Evolutionary conservation across 2,113 vertebrate genomes (phyloP).

Genomic region (Athene cunicularia): DNA sequence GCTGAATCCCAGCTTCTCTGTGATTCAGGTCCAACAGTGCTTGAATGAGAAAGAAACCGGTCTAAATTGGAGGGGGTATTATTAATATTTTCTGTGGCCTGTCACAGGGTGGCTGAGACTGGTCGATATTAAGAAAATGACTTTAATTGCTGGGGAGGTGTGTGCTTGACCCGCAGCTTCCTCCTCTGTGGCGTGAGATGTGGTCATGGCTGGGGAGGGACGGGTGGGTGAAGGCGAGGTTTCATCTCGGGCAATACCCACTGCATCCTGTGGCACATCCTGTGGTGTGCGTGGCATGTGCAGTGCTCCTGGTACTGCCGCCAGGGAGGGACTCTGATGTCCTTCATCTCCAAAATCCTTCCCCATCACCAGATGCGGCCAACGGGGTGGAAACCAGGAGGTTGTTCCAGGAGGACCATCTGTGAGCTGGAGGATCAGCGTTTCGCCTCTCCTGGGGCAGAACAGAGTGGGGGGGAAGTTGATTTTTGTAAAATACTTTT

Average conservation of each 20-base stretch:
- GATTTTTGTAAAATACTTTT: background rate
- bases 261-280: background rate
- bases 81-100: background rate
- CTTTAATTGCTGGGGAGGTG: background rate
- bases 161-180: background rate
- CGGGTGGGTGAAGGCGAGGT: background rate
- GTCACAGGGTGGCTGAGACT: background rate
- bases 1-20: background rate
- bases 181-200: background rate
- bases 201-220: background rate
- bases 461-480: background rate
- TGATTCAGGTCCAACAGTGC: background rate
- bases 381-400: background rate
- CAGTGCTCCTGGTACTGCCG: background rate
- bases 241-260: background rate
- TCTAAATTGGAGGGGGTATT: background rate
- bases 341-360: background rate
- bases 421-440: conserved; percentile 2
- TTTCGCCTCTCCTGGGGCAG: background rate
- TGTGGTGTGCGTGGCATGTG: background rate
- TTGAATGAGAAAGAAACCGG: background rate
- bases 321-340: background rate
- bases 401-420: background rate
- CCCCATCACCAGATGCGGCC: background rate
- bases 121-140: background rate